phyloP scores from a whole-genome alignment of 2,113 vertebrate species.

The Takifugu flavidus region DNA sequence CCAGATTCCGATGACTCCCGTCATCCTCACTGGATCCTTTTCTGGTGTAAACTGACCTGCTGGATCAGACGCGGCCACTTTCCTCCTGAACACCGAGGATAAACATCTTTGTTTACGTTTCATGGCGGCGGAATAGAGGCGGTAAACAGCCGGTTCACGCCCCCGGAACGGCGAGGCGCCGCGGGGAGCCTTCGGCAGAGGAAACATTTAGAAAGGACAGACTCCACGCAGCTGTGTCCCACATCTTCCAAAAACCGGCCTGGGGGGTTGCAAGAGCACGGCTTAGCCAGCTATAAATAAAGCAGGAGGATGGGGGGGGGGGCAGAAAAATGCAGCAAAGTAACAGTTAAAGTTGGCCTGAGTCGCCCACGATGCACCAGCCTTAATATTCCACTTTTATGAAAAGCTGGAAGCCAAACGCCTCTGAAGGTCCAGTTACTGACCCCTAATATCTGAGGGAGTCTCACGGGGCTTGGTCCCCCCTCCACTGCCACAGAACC shows the following conservation, averaged over 20 bases:
- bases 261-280: conserved; percentile 22
- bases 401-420: conserved; percentile 1
- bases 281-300: conserved; percentile 42
- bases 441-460: conserved; percentile 31
- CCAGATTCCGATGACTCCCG: no score
- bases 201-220: conserved; percentile 44
- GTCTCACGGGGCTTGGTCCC: conserved; percentile 29
- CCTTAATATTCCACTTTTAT: not conserved
- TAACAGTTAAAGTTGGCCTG: no score
- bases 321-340: not conserved
- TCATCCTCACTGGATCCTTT: no score
- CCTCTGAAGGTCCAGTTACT: conserved; percentile 3
- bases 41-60: no score
- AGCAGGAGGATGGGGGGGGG: not conserved
- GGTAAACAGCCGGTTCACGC: conserved; percentile 14
- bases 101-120: conserved; percentile 39
- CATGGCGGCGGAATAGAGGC: conserved; percentile 22
- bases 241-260: conserved; percentile 51
- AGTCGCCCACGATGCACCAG: no score
- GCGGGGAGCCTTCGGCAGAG: conserved; percentile 7
- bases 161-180: conserved; percentile 19
- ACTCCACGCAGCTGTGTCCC: conserved; percentile 63
- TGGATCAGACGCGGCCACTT: no score
- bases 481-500: not conserved
- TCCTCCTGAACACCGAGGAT: conserved; percentile 7